Evolutionary conservation across 1,140 invertebrate species (phyloP), one percentile per base, ranked within the genome.

Genomic region (Ceratina calcarata): DNA sequence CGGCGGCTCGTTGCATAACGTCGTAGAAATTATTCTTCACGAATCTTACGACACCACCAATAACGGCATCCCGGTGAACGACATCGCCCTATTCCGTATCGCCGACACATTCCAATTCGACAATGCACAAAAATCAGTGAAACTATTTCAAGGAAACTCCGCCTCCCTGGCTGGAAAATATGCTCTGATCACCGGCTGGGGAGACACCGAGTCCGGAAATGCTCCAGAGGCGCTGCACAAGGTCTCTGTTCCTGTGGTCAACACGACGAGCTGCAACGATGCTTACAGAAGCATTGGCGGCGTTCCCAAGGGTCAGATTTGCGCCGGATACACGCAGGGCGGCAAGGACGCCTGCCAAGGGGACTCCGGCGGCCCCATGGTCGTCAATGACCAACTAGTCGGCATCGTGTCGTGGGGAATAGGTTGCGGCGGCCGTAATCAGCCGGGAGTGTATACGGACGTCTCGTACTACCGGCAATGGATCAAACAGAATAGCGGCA

Each of bases 291-390:
- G 2, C 2, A 87, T 82, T 60, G 90, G 87, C 2, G 86, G 89
- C 4, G 93, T 97, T n/a, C 95, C 95, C 1, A 89, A 94, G 13
- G 94, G 94, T 13, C 96, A 96, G 94, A 90, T 97, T 37, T 97
- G 96, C 89, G 96, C 96, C 53, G 96, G 95, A 6, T 94, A 93
- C 80, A 86, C 89, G 0, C 90, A 94, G 53, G 96, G 95, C 10
- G 95, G 95, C 37, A 95, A 94, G 85, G 96, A 96, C 87, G 94
- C 96, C 6, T 96, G 96, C 83, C 95, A 96, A 86, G 96, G 93
- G 6, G 93, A 94, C 68, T 93, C 92, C 0, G 93, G 93, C 66
- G 93, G 93, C 2, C 93, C 93, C 0, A 57, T 93, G 18, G 84
- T 88, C 20, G 37, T 87, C 10, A 80, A 89, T 32, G 88, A 92